phyloP scores from a whole-genome alignment of 64 coral and sea anemone species.

The Acropora tenuis region DNA sequence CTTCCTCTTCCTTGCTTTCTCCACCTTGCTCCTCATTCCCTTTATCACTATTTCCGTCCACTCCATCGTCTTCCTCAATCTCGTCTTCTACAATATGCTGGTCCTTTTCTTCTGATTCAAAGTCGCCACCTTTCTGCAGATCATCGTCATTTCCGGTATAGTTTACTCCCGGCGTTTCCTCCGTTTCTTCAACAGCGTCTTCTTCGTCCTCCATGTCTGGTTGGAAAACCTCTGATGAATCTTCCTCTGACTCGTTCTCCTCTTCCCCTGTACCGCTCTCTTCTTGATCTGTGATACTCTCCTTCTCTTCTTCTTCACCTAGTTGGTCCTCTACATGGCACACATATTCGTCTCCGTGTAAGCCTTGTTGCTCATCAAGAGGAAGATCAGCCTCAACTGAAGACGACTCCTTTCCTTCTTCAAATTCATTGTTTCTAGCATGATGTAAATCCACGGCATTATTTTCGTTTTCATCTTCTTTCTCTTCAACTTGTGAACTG shows the following conservation, averaged over 20 bases:
- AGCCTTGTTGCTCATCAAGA: neutral
- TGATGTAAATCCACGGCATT: neutral
- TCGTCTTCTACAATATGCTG: too few relatives aligned
- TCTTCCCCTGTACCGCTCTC: neutral
- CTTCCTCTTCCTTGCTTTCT: neutral
- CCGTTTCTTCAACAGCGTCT: neutral
- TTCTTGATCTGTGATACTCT: neutral
- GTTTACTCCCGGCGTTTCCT: neutral
- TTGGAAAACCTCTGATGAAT: neutral
- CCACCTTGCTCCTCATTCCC: neutral
- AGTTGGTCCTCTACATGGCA: neutral
- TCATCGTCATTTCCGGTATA: too few relatives aligned
- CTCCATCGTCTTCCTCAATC: neutral
- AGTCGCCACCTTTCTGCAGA: neutral
- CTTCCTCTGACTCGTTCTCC: neutral
- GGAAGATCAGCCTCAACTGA: neutral
- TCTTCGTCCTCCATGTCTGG: neutral
- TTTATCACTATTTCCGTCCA: neutral
- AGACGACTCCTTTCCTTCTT: neutral
- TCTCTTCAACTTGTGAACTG: neutral
- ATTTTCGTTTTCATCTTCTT: neutral
- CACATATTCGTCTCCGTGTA: neutral
- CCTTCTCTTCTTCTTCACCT: neutral
- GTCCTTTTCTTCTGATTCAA: neutral
- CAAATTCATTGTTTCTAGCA: neutral